phyloP scores from a whole-genome alignment of 2,113 vertebrate species.

The Corydoras maculifer region DNA sequence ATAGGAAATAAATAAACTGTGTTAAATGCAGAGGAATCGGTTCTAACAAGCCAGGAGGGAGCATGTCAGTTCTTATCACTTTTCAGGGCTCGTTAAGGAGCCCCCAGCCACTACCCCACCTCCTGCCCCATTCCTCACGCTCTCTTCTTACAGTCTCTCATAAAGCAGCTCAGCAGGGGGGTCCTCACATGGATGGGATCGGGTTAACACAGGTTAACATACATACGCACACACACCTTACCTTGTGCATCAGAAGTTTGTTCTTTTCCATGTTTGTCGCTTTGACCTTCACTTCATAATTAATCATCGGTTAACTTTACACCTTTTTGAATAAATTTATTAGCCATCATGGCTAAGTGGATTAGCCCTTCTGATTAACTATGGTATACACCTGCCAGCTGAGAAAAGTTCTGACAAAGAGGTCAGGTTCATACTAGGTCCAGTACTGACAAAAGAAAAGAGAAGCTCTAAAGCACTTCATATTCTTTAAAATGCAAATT shows the following conservation, averaged over 20 bases:
- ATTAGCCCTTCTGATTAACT: conserved; percentile 25
- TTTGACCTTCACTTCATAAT: conserved; percentile 9
- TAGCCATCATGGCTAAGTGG: conserved; percentile 21
- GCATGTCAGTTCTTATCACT: conserved; percentile 54
- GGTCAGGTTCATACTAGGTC: no score
- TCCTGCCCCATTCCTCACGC: neutral
- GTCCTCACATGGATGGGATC: conserved; percentile 1
- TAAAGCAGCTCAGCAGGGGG: conserved; percentile 26
- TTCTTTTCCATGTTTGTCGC: neutral
- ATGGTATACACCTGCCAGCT: conserved; percentile 53
- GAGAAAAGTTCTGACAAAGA: conserved; percentile 50
- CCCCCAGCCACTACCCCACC: conserved; percentile 31
- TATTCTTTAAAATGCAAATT: conserved; percentile 52
- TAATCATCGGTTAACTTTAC: neutral
- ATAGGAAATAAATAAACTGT: conserved; percentile 60
- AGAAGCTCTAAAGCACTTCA: no score
- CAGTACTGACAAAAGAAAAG: no score
- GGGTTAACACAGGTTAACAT: conserved; percentile 15
- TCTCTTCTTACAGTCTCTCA: conserved; percentile 19
- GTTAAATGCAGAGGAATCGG: conserved; percentile 58
- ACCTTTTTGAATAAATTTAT: conserved; percentile 14
- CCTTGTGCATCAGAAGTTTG: neutral
- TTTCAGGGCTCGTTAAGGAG: conserved; percentile 62
- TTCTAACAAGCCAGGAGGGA: conserved; percentile 66
- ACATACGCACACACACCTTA: neutral